These are phyloP conservation scores for Trichonephila clavipes DNA, from an alignment of 1,140 invertebrate genomes.

Conservation along the genomic window DNA sequence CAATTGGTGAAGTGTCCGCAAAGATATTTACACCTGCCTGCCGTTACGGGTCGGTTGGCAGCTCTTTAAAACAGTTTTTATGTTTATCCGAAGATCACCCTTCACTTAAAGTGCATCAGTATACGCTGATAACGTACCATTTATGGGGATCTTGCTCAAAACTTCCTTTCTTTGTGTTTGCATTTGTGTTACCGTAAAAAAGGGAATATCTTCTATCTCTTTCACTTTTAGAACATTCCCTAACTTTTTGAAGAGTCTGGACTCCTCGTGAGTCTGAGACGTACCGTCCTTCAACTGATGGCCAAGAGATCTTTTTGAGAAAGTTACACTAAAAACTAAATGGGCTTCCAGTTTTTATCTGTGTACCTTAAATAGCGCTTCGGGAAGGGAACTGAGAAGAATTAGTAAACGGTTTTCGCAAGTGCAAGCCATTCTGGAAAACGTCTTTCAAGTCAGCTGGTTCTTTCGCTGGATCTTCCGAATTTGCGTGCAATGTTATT, in stretches of 20 bases:
- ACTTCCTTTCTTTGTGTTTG: neutral
- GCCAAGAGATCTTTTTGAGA: constrained; percentile 44
- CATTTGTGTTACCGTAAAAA: neutral
- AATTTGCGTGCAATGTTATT: neutral
- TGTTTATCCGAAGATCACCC: neutral
- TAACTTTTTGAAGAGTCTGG: constrained; percentile 48
- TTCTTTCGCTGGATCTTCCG: neutral
- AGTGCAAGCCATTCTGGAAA: neutral
- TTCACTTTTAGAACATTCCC: constrained; percentile 52
- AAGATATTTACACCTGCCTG: constrained; percentile 33
- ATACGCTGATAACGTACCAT: neutral
- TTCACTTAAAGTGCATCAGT: constrained; percentile 37
- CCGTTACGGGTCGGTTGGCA: neutral
- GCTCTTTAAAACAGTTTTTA: constrained; percentile 43
- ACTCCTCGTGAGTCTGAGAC: neutral
- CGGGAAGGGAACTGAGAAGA: neutral
- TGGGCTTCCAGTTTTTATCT: constrained; percentile 47
- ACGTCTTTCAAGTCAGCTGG: neutral
- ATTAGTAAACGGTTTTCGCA: constrained; percentile 17
- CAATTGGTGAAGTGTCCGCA: neutral
- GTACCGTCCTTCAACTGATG: constrained; percentile 39
- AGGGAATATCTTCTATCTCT: constrained; percentile 5
- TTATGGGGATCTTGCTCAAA: neutral
- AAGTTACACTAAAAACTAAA: constrained; percentile 41
- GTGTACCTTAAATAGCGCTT: constrained; percentile 48